A percentile compares a stretch with the other conserved stretches of the same genome.
Evolutionary conservation across 92 coral and sea anemone species (phyloP).

Genomic region (Epizoanthus illoricatus): DNA sequence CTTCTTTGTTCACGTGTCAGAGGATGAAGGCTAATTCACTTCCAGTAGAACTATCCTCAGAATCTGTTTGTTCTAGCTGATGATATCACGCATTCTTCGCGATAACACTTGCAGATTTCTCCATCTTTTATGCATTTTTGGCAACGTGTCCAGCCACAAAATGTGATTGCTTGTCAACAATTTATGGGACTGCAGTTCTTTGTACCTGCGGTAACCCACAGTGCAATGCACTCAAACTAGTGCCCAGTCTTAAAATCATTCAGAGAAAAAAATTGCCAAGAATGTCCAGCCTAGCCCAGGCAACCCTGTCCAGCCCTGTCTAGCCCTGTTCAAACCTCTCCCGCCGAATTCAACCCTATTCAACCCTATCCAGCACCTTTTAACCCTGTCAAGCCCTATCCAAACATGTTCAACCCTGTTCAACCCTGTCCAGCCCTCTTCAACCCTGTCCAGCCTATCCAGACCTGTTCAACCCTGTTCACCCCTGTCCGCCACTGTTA

Average conservation of each 20-base stretch:
- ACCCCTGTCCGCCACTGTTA: no score
- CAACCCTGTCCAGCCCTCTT: no score
- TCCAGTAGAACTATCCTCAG: background rate
- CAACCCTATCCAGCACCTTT: no score
- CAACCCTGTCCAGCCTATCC: no score
- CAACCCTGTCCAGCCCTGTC: no score
- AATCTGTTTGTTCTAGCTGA: background rate
- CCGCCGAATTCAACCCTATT: no score
- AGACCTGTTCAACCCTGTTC: no score
- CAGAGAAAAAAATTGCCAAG: conserved; percentile 67
- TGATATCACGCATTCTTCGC: background rate
- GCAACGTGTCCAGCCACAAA: conserved; percentile 13
- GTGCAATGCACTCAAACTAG: conserved; percentile 31
- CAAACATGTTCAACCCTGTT: no score
- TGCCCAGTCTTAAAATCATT: conserved; percentile 41
- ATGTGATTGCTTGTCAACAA: background rate
- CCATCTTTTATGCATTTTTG: background rate
- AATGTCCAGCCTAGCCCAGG: no score
- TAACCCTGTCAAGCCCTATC: no score
- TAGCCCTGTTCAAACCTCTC: no score
- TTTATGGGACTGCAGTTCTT: background rate
- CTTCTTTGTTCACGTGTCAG: no score
- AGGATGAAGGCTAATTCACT: background rate
- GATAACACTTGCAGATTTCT: background rate
- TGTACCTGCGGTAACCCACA: conserved; percentile 40